A percentile compares a stretch with the other conserved stretches of the same genome.
phyloP scores from a whole-genome alignment of 2,888 invertebrate genomes.

The Altica lythri region DNA sequence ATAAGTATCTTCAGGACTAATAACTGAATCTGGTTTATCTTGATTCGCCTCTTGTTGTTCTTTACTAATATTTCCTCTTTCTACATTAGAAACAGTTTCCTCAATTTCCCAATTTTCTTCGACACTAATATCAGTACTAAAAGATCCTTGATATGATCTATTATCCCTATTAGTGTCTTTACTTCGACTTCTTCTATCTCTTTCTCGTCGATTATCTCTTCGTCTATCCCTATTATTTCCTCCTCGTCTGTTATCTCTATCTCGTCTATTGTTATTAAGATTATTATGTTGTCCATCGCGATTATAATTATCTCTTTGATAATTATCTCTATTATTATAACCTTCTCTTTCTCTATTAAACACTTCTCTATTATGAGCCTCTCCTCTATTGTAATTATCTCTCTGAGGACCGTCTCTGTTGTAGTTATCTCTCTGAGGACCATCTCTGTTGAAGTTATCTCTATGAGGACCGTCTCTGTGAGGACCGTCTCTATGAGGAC shows the following conservation, averaged over 20 bases:
- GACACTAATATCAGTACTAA: not conserved
- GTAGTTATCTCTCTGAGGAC: not conserved
- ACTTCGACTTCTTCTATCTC: constrained; percentile 36
- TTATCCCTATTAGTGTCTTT: constrained; percentile 25
- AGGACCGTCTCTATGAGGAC: not conserved
- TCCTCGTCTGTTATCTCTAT: constrained; percentile 20
- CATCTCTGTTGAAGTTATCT: constrained; percentile 1
- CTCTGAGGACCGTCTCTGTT: not conserved
- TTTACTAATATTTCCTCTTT: constrained; percentile 25
- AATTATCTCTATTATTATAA: not conserved
- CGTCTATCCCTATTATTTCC: constrained; percentile 20
- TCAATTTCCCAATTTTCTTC: constrained; percentile 27
- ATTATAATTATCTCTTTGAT: not conserved
- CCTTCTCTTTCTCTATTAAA: too few species aligned
- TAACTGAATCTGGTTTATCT: constrained; percentile 46
- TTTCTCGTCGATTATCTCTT: constrained; percentile 28
- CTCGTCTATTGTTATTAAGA: constrained; percentile 7
- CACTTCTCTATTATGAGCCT: constrained; percentile 17
- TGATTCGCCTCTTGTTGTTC: constrained; percentile 40
- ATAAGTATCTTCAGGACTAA: constrained; percentile 37
- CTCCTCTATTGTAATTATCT: constrained; percentile 11
- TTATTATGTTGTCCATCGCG: constrained; percentile 17
- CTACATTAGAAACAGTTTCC: constrained; percentile 1
- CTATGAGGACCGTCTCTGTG: constrained; percentile 8
- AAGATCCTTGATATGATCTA: not conserved